phyloP scores from a whole-genome alignment of 2,797 vertebrate genomes.

The Linurgus olivaceus region DNA sequence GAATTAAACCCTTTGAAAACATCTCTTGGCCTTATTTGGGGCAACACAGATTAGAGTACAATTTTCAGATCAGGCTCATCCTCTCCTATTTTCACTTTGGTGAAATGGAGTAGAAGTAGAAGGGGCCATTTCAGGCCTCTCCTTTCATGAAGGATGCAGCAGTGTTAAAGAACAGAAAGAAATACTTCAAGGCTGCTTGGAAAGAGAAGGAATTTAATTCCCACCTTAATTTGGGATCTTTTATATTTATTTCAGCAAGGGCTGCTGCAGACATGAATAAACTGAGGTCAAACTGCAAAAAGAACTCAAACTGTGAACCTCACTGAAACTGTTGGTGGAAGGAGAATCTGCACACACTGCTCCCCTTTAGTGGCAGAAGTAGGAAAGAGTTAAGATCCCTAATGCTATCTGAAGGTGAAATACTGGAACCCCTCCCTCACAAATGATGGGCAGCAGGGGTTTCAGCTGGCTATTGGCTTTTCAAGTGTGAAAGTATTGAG shows the following conservation, averaged over 20 bases:
- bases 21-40: background rate
- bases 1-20: background rate
- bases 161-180: background rate
- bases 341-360: background rate
- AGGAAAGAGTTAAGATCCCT: background rate
- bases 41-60: background rate
- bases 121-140: background rate
- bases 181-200: background rate
- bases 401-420: background rate
- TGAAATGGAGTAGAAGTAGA: background rate
- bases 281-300: background rate
- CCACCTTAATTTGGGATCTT: background rate
- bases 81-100: background rate
- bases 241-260: background rate
- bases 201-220: background rate
- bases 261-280: background rate
- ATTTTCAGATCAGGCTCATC: background rate
- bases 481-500: background rate
- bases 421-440: background rate
- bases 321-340: background rate
- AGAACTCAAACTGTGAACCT: background rate
- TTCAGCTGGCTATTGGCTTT: background rate
- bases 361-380: background rate
- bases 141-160: background rate
- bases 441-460: accelerated